Conservation (phyloP, 2,113 vertebrate genomes). For the Phocoena sinus region DNA sequence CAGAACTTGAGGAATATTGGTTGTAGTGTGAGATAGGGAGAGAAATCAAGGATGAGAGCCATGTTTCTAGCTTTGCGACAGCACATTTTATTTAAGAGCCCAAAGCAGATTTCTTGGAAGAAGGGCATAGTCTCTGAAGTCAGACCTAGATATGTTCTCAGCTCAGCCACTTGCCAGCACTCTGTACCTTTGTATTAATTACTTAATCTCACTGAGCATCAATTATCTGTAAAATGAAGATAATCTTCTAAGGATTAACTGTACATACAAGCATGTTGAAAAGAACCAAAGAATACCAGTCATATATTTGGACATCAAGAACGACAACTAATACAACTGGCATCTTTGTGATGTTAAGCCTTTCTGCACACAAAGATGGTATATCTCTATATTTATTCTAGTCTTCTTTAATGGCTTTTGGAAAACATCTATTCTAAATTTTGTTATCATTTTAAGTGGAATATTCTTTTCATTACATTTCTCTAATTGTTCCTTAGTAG, state of each 20-base stretch:
- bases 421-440: background rate
- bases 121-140: background rate
- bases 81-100: background rate
- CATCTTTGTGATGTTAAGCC: background rate
- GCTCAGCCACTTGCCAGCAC: background rate
- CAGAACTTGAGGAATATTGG: background rate
- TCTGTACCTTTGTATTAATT: background rate
- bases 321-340: background rate
- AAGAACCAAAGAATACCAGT: background rate
- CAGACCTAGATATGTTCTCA: background rate
- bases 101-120: background rate
- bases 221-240: background rate
- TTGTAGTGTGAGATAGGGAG: background rate
- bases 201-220: background rate
- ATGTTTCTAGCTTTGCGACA: background rate
- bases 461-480: background rate
- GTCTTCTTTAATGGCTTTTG: background rate
- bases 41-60: background rate
- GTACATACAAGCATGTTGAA: background rate
- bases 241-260: background rate
- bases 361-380: background rate
- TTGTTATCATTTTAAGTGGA: background rate
- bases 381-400: background rate
- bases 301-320: background rate
- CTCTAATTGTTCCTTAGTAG: background rate